Evolutionary conservation across 2,113 vertebrate genomes (phyloP).

Genomic region (Electrona antarctica): DNA sequence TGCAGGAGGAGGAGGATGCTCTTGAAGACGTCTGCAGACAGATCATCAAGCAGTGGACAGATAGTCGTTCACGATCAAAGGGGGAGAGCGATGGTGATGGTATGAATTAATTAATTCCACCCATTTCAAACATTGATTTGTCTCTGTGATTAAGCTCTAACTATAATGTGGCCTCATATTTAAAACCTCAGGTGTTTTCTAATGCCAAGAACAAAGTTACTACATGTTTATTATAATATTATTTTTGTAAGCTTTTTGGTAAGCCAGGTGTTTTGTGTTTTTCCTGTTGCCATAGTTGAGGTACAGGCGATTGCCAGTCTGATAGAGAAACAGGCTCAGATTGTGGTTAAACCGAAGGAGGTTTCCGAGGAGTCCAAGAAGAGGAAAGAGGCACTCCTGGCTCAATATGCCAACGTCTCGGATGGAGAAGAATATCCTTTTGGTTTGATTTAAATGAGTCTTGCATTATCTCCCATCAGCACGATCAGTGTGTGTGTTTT

Average conservation of each 20-base stretch:
- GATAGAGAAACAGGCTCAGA: constrained; percentile 98
- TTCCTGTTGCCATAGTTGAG: constrained; percentile 78
- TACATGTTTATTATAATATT: too few species aligned
- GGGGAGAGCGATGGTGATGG: constrained; percentile 70
- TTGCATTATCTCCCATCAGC: too few species aligned
- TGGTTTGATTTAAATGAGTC: constrained; percentile 37
- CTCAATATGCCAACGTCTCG: constrained; percentile 92
- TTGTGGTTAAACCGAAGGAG: constrained; percentile 91
- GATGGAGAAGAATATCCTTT: constrained; percentile 98
- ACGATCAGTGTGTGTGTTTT: too few species aligned
- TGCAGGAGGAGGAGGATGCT: constrained; percentile 91
- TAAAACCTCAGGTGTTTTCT: too few species aligned
- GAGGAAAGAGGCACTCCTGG: constrained; percentile 91
- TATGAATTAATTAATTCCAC: constrained; percentile 18
- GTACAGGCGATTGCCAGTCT: constrained; percentile 91
- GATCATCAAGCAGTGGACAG: constrained; percentile 89
- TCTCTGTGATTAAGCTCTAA: too few species aligned
- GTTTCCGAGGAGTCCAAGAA: constrained; percentile 86
- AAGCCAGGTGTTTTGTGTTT: neutral
- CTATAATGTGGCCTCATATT: too few species aligned
- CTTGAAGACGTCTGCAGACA: constrained; percentile 87
- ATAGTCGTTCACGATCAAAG: constrained; percentile 66
- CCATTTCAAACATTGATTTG: too few species aligned
- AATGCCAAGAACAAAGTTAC: too few species aligned
- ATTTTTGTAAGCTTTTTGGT: neutral